Evolutionary conservation across 2,888 invertebrate species (phyloP).

Genomic region (Luperina testacea): DNA sequence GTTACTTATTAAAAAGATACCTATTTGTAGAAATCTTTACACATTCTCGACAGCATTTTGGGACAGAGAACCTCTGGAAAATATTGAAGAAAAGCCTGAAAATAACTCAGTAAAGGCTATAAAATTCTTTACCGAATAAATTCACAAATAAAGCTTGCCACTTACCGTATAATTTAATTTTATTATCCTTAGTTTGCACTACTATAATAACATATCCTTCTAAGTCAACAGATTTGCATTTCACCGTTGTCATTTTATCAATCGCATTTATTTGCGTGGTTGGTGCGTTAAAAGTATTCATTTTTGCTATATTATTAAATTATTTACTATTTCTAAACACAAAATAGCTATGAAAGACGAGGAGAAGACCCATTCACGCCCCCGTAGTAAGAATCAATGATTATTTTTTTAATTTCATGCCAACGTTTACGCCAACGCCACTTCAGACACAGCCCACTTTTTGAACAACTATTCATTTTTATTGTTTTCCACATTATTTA

Average conservation of each 20-base stretch:
- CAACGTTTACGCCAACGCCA: slow-evolving; percentile 89
- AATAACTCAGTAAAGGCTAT: neutral
- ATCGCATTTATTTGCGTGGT: slow-evolving; percentile 87
- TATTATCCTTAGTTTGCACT: slow-evolving; percentile 97
- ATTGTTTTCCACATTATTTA: slow-evolving; percentile 76
- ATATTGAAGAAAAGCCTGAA: neutral
- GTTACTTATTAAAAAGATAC: neutral
- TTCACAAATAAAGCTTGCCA: no score
- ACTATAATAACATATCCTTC: slow-evolving; percentile 98
- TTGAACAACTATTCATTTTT: slow-evolving; percentile 83
- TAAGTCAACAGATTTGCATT: slow-evolving; percentile 94
- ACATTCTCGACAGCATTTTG: neutral
- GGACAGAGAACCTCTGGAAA: neutral
- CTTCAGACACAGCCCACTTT: slow-evolving; percentile 83
- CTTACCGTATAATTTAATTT: slow-evolving; percentile 97
- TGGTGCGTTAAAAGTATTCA: slow-evolving; percentile 88
- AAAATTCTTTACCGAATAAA: neutral
- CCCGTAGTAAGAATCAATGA: slow-evolving; percentile 57
- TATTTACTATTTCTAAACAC: slow-evolving; percentile 62
- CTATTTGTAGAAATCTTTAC: neutral
- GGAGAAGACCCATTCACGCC: slow-evolving; percentile 57
- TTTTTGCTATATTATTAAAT: slow-evolving; percentile 73
- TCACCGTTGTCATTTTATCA: slow-evolving; percentile 88
- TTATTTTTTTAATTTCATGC: slow-evolving; percentile 74
- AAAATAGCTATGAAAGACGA: slow-evolving; percentile 68